These are phyloP conservation scores for Conops quadrifasciatus DNA, from an alignment of 2,888 invertebrate species.

Conservation along the genomic window DNA sequence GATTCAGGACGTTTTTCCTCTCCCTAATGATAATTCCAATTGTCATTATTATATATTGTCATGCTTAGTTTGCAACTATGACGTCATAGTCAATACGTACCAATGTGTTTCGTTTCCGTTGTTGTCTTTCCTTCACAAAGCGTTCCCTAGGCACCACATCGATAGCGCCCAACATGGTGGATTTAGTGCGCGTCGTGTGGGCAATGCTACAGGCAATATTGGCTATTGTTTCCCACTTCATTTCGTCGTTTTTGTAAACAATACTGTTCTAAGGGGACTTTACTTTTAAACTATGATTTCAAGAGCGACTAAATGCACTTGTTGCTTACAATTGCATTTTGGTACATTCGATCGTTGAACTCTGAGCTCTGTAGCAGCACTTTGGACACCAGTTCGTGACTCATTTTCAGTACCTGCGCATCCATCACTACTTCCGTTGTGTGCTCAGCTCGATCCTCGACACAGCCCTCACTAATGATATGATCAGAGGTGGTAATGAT, in stretches of 20 bases:
- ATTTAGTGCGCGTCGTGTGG: constrained; percentile 47
- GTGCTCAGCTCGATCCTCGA: constrained; percentile 57
- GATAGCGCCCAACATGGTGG: constrained; percentile 57
- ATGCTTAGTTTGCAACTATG: too few species aligned
- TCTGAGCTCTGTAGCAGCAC: constrained; percentile 55
- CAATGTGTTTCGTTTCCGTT: constrained; percentile 54
- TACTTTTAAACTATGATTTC: neutral
- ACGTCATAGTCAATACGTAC: constrained; percentile 41
- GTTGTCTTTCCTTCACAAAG: constrained; percentile 56
- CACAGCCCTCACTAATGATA: constrained; percentile 51
- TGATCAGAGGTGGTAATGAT: constrained; percentile 54
- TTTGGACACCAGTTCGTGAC: constrained; percentile 58
- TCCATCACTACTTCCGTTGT: constrained; percentile 62
- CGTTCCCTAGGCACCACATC: constrained; percentile 56
- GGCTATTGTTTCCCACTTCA: constrained; percentile 54
- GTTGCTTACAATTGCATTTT: constrained; percentile 55
- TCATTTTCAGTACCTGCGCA: constrained; percentile 61
- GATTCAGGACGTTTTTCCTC: constrained; percentile 66
- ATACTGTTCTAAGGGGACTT: constrained; percentile 42
- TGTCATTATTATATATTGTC: neutral
- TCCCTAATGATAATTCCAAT: constrained; percentile 46
- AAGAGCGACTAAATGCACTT: neutral
- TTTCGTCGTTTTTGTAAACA: constrained; percentile 46
- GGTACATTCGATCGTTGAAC: constrained; percentile 57
- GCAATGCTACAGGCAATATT: constrained; percentile 46